phyloP scores from a whole-genome alignment of 2,888 invertebrate genomes.

The Girardia tigrina region DNA sequence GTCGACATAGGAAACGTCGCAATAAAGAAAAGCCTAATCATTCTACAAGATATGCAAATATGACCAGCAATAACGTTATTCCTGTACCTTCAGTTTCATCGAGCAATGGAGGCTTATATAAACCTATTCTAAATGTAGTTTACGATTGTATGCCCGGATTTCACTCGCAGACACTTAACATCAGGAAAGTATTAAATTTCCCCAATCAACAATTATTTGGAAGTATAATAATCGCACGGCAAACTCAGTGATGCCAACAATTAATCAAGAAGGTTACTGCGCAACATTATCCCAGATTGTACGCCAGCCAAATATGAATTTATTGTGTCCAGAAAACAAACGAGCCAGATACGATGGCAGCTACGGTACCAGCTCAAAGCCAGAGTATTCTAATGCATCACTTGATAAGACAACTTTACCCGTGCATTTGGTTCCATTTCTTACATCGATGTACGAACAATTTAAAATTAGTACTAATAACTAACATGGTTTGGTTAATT shows the following conservation, averaged over 20 bases:
- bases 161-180: background rate
- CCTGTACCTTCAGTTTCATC: background rate
- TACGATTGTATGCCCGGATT: constrained; percentile 16
- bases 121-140: background rate
- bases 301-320: background rate
- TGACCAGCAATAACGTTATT: background rate
- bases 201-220: constrained; percentile 19
- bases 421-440: too few relatives aligned
- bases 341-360: background rate
- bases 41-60: background rate
- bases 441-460: too few relatives aligned
- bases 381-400: too few relatives aligned
- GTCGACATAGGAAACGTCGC: background rate
- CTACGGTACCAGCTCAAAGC: too few relatives aligned
- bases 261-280: background rate
- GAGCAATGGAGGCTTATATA: background rate
- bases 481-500: too few relatives aligned
- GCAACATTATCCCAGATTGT: background rate
- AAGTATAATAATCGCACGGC: background rate
- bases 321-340: background rate
- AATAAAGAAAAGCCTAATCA: background rate
- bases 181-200: background rate
- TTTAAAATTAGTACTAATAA: too few relatives aligned
- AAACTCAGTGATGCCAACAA: background rate
- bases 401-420: too few relatives aligned